phyloP scores from a whole-genome alignment of 2,797 vertebrate species.

The Pipistrellus kuhlii region DNA sequence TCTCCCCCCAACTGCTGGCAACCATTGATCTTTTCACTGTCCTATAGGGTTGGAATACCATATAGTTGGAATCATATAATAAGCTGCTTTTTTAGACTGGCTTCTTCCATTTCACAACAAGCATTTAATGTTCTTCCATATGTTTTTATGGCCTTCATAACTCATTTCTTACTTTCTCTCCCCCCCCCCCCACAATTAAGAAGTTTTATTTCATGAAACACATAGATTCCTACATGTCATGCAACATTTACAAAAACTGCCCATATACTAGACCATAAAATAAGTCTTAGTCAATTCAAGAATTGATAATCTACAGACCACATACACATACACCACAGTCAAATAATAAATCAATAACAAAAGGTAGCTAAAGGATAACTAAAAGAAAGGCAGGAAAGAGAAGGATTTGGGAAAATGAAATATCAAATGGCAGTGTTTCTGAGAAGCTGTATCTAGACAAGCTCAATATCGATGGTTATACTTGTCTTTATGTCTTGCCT shows the following conservation, averaged over 20 bases:
- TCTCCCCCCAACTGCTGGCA: background rate
- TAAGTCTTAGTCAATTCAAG: background rate
- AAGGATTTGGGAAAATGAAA: background rate
- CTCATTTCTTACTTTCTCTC: background rate
- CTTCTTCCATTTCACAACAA: constrained; percentile 8
- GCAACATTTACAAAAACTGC: background rate
- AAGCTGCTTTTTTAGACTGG: background rate
- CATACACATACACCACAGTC: background rate
- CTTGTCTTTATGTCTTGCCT: background rate
- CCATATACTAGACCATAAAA: background rate
- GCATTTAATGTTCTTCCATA: background rate
- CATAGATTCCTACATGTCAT: background rate
- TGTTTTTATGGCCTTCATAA: constrained; percentile 1
- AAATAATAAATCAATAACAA: background rate
- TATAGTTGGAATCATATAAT: background rate
- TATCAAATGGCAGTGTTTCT: background rate
- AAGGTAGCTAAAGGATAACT: background rate
- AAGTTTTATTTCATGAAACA: constrained; percentile 14
- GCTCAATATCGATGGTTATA: background rate
- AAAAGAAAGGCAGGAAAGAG: background rate
- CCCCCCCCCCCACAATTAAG: background rate
- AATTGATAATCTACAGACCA: background rate
- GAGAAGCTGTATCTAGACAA: background rate
- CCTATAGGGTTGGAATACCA: background rate
- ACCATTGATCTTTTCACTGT: background rate